A percentile compares a stretch with the other conserved stretches of the same genome.
Evolutionary conservation across 2,113 vertebrate species (phyloP).

Genomic region (Sigmodon hispidus): DNA sequence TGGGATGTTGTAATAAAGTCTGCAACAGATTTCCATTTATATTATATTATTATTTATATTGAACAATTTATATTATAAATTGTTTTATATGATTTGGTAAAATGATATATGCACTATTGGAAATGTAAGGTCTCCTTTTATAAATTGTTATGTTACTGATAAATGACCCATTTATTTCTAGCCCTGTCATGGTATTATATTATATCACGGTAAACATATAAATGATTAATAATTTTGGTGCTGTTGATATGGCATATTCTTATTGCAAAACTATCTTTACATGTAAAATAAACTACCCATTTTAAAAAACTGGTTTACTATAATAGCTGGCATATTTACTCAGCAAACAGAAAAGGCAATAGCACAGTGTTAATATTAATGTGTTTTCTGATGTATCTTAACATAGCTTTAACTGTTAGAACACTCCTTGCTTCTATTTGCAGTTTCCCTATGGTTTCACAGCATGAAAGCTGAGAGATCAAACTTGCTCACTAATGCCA

Average conservation of each 20-base stretch:
- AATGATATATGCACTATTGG: background rate
- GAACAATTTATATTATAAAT: background rate
- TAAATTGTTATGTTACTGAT: background rate
- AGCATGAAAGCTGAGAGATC: slow-evolving; percentile 57
- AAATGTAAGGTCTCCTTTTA: background rate
- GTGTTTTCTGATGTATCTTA: background rate
- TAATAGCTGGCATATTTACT: background rate
- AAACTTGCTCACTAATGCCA: slow-evolving; percentile 37
- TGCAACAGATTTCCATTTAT: background rate
- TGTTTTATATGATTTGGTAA: background rate
- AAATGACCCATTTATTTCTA: background rate
- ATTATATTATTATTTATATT: no score
- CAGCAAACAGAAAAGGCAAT: background rate
- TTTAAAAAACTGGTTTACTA: slow-evolving; percentile 23
- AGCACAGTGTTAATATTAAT: background rate
- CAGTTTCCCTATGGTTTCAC: slow-evolving; percentile 62
- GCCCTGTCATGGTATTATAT: no score
- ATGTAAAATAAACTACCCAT: background rate
- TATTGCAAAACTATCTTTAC: background rate
- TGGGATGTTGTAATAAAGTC: background rate
- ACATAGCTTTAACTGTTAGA: background rate
- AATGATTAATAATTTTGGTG: background rate
- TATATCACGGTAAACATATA: background rate
- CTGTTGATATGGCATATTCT: background rate
- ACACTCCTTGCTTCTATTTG: slow-evolving; percentile 16